Percentiles rank a stretch among this genome's conserved stretches.
These are phyloP conservation scores for Drosophila nasuta DNA, from an alignment of 1,140 invertebrate species.

Conservation along the genomic window DNA sequence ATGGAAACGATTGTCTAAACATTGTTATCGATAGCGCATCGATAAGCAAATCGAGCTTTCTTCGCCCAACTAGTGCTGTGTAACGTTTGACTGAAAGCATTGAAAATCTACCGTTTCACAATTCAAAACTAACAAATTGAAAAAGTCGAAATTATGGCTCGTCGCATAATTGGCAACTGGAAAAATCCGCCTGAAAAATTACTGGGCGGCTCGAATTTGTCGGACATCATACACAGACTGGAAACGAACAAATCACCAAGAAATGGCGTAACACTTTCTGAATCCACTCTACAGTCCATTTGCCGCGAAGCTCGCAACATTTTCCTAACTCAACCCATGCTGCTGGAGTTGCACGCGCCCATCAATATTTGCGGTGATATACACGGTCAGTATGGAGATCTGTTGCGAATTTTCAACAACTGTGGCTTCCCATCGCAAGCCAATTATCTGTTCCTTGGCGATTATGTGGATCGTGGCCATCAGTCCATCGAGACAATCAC, in stretches of 20 bases:
- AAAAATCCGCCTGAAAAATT: background rate
- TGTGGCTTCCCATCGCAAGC: slow-evolving; percentile 13
- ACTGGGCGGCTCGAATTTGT: background rate
- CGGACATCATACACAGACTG: background rate
- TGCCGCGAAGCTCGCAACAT: slow-evolving; percentile 12
- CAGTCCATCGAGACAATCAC: slow-evolving; percentile 28
- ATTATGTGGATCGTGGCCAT: slow-evolving; percentile 33
- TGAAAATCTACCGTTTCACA: slow-evolving; percentile 9
- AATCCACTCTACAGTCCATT: background rate
- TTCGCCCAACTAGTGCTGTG: slow-evolving; percentile 13
- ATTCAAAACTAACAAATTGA: slow-evolving; percentile 2
- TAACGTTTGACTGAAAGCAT: background rate
- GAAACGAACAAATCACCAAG: background rate
- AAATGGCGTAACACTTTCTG: background rate
- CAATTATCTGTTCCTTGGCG: slow-evolving; percentile 40
- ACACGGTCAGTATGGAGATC: slow-evolving; percentile 35
- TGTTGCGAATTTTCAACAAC: slow-evolving; percentile 28
- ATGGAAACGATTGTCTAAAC: background rate
- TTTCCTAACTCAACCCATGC: slow-evolving; percentile 27
- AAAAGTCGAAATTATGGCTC: slow-evolving; percentile 16
- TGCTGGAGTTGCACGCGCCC: slow-evolving; percentile 27
- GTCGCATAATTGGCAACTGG: background rate
- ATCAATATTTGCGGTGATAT: slow-evolving; percentile 38
- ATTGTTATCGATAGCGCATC: slow-evolving; percentile 21
- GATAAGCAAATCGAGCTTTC: slow-evolving; percentile 5